phyloP scores from a whole-genome alignment of 2,113 vertebrate species.

The Saimiri boliviensis region DNA sequence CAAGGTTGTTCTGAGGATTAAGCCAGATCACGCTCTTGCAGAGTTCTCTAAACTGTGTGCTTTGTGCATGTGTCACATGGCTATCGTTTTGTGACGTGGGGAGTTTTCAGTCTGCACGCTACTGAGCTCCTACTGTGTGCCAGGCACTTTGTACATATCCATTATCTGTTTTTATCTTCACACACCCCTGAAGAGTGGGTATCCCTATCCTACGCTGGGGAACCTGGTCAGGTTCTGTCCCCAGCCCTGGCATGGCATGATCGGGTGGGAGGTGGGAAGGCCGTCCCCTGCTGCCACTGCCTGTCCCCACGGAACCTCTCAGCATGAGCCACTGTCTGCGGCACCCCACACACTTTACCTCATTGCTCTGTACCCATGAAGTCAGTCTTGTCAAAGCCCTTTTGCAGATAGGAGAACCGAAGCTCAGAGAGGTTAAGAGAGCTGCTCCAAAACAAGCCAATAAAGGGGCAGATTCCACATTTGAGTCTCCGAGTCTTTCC shows the following conservation, averaged over 20 bases:
- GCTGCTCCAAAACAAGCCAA: neutral
- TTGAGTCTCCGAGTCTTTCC: neutral
- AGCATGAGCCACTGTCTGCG: rapidly evolving
- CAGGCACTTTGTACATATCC: neutral
- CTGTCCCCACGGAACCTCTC: neutral
- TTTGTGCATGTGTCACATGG: rapidly evolving
- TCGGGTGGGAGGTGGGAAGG: too few relatives aligned
- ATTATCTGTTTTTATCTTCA: neutral
- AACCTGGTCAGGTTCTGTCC: neutral
- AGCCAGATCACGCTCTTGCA: rapidly evolving
- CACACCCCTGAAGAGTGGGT: neutral
- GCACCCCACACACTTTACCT: neutral
- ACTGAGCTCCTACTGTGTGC: neutral
- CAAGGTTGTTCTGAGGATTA: neutral
- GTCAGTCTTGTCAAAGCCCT: neutral
- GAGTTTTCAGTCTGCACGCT: neutral
- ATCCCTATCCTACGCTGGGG: neutral
- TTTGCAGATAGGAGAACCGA: neutral
- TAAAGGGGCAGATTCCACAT: neutral
- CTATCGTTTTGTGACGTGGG: neutral
- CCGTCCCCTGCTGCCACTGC: neutral
- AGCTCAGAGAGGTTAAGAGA: neutral
- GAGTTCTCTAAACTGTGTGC: neutral
- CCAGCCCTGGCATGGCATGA: neutral
- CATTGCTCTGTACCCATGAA: neutral